Evolutionary conservation across 2,797 vertebrate genomes (phyloP), one percentile per base, ranked within the genome.

Genomic region (Agapornis canus): DNA sequence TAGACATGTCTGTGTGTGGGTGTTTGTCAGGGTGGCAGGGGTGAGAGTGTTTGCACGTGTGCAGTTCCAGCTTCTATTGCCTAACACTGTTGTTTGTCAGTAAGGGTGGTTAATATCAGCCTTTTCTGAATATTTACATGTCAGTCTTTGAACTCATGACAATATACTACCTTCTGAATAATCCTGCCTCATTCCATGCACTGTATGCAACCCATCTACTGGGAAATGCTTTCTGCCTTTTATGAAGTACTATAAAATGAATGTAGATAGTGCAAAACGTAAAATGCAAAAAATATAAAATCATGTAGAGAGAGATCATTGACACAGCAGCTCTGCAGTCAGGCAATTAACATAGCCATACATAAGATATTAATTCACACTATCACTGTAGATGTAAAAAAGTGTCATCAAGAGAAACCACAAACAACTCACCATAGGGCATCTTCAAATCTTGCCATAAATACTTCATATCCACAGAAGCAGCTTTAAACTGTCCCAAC

Each of bases 11-110:
- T n/a, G 17, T 1, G 0, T 18, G 12, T 17, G 13, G 3, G 9
- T 40, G 5, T 51, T 65, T 32, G 5, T 29, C 1, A 1, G 31
- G 32, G 10, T 0, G 0, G 5, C 9, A 5, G 9, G 1, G 1
- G 2, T 4, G 11, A 8, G 2, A 1, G 3, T 1, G 0, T 15
- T 9, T 16, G 13, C 42, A 3, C 5, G 5, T 12, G 8, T 37
- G 16, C 11, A 16, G 31, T 87, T 26, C 29, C 22, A 39, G 3
- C 16, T 72, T 65, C 29, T 17, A 9, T 66, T 56, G n/a, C 17
- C 6, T 9, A 29, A 2, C 12, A 29, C 5, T 20, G 21, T 10
- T 69, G 6, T 16, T 64, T 49, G 31, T 10, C 32, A 57, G 4
- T 31, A 51, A 40, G 27, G 6, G 9, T 80, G 18, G 89, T 68